Evolutionary conservation across 2,797 vertebrate species (phyloP).

Genomic region (Enteromius fasciolatus): DNA sequence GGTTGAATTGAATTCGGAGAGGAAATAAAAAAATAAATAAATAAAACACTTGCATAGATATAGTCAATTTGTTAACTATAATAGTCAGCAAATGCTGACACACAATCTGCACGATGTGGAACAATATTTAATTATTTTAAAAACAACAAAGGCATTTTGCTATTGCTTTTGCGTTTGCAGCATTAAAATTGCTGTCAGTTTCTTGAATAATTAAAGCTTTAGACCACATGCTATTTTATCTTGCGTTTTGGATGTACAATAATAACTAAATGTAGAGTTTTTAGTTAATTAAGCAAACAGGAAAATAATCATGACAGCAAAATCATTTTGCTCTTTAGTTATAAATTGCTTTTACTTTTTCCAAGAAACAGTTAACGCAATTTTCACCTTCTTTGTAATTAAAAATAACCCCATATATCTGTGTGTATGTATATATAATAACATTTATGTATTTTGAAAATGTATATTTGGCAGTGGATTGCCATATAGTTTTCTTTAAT

Average conservation of each 20-base stretch:
- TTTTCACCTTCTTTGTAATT: neutral
- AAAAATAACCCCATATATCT: no score
- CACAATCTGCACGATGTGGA: neutral
- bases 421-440: no score
- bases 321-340: neutral
- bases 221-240: neutral
- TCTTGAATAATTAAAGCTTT: neutral
- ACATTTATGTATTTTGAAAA: neutral
- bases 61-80: neutral
- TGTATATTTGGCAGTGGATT: neutral
- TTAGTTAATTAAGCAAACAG: neutral
- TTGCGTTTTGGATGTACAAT: neutral
- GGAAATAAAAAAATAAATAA: neutral
- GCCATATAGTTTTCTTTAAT: neutral
- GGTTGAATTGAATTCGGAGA: neutral
- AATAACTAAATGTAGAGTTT: neutral
- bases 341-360: neutral
- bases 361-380: neutral
- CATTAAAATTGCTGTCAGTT: neutral
- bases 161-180: neutral
- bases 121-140: neutral
- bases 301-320: neutral
- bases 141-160: neutral
- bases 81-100: neutral
- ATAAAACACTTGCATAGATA: neutral